Evolutionary conservation across 2,113 vertebrate genomes (phyloP).

Genomic region (Mugil cephalus): DNA sequence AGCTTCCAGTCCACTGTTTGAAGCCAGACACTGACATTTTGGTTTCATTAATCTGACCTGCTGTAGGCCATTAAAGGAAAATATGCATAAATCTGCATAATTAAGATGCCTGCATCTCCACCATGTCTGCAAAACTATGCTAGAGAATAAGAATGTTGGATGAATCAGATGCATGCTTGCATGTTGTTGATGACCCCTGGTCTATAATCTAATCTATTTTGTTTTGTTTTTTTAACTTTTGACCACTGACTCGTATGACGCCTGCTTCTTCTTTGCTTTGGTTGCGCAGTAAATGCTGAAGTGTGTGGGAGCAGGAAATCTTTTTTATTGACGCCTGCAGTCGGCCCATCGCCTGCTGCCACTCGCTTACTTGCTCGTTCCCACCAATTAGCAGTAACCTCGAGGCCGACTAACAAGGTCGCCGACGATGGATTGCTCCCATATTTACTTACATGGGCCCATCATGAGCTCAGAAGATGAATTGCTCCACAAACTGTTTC

Average conservation of each 20-base stretch:
- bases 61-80: too few relatives aligned
- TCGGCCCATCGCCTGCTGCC: background rate
- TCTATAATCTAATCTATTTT: background rate
- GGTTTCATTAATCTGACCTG: too few relatives aligned
- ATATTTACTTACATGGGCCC: slow-evolving; percentile 54
- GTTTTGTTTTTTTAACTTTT: background rate
- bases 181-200: too few relatives aligned
- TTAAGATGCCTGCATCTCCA: too few relatives aligned
- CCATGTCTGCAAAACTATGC: too few relatives aligned
- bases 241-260: slow-evolving; percentile 11
- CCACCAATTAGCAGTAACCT: slow-evolving; percentile 56
- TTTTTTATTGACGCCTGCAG: slow-evolving; percentile 20
- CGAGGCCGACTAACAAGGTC: slow-evolving; percentile 50
- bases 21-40: too few relatives aligned
- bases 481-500: slow-evolving; percentile 51
- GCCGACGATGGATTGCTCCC: slow-evolving; percentile 46
- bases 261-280: background rate
- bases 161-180: too few relatives aligned
- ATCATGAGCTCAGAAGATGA: slow-evolving; percentile 64
- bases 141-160: too few relatives aligned
- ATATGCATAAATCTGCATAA: too few relatives aligned
- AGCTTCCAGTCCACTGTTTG: too few relatives aligned
- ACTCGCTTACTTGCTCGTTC: slow-evolving; percentile 11
- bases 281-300: background rate
- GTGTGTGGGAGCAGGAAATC: slow-evolving; percentile 12